Conservation (phyloP, 2,888 invertebrate genomes). For the Plagodis dolabraria region DNA sequence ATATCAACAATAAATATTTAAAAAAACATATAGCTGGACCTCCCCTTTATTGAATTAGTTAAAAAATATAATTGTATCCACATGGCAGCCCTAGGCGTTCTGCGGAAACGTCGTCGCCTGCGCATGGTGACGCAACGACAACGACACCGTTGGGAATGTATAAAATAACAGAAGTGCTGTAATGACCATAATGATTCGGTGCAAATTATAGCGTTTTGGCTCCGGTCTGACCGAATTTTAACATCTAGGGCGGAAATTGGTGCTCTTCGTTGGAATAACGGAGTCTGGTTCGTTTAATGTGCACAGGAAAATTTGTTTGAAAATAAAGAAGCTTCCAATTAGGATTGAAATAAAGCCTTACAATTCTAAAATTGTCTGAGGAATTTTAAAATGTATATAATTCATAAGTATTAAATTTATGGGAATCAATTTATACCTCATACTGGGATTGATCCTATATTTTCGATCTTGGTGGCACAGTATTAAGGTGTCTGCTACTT, state of each 20-base stretch:
- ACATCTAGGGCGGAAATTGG: slow-evolving; percentile 10
- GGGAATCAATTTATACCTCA: too few species aligned
- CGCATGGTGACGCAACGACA: slow-evolving; percentile 24
- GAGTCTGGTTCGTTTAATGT: slow-evolving; percentile 6
- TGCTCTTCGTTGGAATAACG: slow-evolving; percentile 13
- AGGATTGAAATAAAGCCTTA: too few species aligned
- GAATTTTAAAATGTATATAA: too few species aligned
- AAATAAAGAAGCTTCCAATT: too few species aligned
- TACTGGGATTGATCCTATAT: too few species aligned
- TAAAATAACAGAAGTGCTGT: slow-evolving; percentile 26
- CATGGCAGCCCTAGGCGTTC: slow-evolving; percentile 19
- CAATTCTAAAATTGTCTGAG: too few species aligned
- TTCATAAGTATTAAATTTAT: too few species aligned
- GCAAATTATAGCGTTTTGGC: slow-evolving; percentile 8
- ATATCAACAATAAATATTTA: too few species aligned
- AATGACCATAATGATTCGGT: slow-evolving; percentile 20
- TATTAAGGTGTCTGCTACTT: too few species aligned
- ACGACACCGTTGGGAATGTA: neutral
- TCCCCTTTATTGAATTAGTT: neutral
- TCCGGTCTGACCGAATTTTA: slow-evolving; percentile 14
- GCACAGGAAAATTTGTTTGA: too few species aligned
- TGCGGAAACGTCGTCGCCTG: slow-evolving; percentile 19
- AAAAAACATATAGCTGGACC: too few species aligned
- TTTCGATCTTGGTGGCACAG: too few species aligned
- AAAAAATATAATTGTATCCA: neutral